These are phyloP conservation scores for Lacanobia wlatinum DNA, from an alignment of 2,888 invertebrate species.

Conservation along the genomic window DNA sequence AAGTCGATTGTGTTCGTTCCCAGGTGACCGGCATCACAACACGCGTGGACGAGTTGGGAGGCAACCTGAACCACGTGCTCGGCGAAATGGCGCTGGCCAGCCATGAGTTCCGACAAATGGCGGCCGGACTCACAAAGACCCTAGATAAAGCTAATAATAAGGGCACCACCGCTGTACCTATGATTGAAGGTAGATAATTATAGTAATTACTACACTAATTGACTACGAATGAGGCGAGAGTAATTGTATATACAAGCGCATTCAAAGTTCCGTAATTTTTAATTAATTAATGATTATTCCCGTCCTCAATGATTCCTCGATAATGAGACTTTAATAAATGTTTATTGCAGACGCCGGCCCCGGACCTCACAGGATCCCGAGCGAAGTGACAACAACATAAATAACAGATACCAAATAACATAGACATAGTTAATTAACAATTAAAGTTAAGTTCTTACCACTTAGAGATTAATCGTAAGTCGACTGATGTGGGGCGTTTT, in stretches of 20 bases:
- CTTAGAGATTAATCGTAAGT: constrained; percentile 71
- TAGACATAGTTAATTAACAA: constrained; percentile 70
- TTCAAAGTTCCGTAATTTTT: constrained; percentile 32
- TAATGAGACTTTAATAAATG: constrained; percentile 29
- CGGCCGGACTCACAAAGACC: constrained; percentile 93
- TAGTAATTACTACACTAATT: constrained; percentile 14
- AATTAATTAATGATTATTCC: constrained; percentile 2
- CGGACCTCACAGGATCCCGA: constrained; percentile 91
- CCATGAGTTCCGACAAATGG: constrained; percentile 96
- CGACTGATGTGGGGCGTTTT: constrained; percentile 72
- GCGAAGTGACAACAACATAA: constrained; percentile 69
- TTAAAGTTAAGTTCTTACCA: constrained; percentile 71
- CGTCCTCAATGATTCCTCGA: background rate
- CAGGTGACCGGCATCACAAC: constrained; percentile 94
- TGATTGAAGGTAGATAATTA: constrained; percentile 85
- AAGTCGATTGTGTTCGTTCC: constrained; percentile 55
- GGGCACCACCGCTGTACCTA: constrained; percentile 87
- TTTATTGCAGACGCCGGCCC: constrained; percentile 88
- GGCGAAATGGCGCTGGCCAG: constrained; percentile 95
- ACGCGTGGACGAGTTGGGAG: constrained; percentile 94
- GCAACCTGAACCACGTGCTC: constrained; percentile 95
- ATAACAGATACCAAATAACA: constrained; percentile 75
- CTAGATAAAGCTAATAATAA: constrained; percentile 93
- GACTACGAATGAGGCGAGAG: constrained; percentile 2
- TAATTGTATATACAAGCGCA: constrained; percentile 28